Conservation (phyloP, 2,888 invertebrate species). For the Dinocampus coccinellae region DNA sequence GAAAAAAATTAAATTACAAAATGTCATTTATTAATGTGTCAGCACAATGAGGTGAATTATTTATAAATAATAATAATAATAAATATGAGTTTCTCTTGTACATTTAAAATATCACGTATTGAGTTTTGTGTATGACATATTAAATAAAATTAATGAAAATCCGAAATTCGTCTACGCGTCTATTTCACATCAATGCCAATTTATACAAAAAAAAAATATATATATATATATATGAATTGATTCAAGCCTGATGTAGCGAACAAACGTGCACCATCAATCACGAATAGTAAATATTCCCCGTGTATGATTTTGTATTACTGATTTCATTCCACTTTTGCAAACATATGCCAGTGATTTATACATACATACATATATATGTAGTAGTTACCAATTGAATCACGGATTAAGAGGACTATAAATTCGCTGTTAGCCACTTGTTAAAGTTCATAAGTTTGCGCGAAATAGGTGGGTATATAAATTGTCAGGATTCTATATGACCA, state of each 20-base stretch:
- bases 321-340: constrained; percentile 40
- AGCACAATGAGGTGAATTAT: not conserved
- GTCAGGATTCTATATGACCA: constrained; percentile 13
- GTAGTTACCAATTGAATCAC: constrained; percentile 48
- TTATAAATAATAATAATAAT: not conserved
- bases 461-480: constrained; percentile 43
- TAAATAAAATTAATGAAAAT: not conserved
- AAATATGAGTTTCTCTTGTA: not conserved
- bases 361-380: not conserved
- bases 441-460: constrained; percentile 48
- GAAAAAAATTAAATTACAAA: not conserved
- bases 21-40: not conserved
- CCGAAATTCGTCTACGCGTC: not conserved
- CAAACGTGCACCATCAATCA: constrained; percentile 37
- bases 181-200: not conserved
- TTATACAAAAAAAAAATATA: not conserved
- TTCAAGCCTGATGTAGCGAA: not conserved
- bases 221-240: not conserved
- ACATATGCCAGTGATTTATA: constrained; percentile 46
- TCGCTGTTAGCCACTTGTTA: constrained; percentile 47
- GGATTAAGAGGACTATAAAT: constrained; percentile 58
- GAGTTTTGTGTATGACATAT: not conserved
- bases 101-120: not conserved
- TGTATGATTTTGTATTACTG: constrained; percentile 42
- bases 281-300: constrained; percentile 36